A percentile compares a stretch with the other conserved stretches of the same genome.
Evolutionary conservation across 2,888 invertebrate species (phyloP).

Genomic region (Bruchidius siliquastri): DNA sequence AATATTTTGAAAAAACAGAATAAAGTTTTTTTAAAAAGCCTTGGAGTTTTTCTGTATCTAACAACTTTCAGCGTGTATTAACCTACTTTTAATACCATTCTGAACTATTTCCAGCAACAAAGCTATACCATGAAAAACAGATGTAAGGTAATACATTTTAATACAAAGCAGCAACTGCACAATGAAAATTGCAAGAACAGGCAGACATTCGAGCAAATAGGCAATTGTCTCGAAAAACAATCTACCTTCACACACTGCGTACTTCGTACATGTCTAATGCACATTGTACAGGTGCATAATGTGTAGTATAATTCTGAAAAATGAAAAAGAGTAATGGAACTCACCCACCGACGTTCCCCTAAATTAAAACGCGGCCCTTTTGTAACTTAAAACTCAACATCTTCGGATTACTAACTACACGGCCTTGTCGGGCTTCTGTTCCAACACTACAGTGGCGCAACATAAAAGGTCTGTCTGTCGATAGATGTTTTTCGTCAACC

Average conservation of each 20-base stretch:
- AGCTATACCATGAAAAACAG: no score
- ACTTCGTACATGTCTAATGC: background rate
- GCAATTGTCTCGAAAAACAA: background rate
- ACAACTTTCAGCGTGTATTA: no score
- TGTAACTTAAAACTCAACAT: background rate
- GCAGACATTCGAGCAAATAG: background rate
- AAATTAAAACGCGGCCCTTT: background rate
- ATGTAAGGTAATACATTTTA: no score
- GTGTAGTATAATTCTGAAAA: background rate
- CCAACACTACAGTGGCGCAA: background rate
- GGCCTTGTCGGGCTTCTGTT: background rate
- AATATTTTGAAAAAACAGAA: no score
- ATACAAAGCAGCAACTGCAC: no score
- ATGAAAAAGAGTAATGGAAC: background rate
- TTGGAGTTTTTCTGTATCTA: no score
- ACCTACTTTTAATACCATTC: no score
- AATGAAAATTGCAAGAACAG: background rate
- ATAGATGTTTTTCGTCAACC: no score
- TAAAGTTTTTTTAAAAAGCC: no score
- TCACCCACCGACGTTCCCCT: background rate
- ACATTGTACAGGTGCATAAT: background rate
- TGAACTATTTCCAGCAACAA: no score
- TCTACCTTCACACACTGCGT: background rate
- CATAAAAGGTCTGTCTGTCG: no score
- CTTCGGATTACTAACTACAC: background rate